Evolutionary conservation across 2,113 vertebrate genomes (phyloP), one percentile per base, ranked within the genome.

Genomic region (Lynx canadensis): DNA sequence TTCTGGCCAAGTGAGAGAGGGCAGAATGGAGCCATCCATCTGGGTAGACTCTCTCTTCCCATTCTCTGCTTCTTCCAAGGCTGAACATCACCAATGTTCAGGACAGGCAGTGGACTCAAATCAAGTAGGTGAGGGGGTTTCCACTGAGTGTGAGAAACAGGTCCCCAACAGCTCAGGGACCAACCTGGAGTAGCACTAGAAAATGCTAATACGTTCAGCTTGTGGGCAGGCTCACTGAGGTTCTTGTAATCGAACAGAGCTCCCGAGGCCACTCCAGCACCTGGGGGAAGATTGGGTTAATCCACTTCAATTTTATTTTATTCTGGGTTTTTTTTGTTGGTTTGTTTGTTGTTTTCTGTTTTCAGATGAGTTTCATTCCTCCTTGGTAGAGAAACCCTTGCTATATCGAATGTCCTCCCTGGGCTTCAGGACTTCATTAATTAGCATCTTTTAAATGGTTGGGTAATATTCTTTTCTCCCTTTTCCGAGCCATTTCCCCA

Each of bases 361-460:
- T 98, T 95, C 97, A 0, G 1, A 97, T 94, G 78, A 97, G 87
- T 97, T 97, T 94, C 95, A 94, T 97, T 98, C 97, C 97, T 98
- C 91, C 87, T 97, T 98, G 27, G 95, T 83, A 97, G 97, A 96
- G 94, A 97, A 98, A 97, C 97, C 48, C 94, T 97, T 88, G 79
- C 98, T 98, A 91, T 55, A 52, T 98, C 85, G 97, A 98, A 98
- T 94, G 98, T 98, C 98, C 98, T 98, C 98, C 97, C 76, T 99
- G 98, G 98, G 98, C 98, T 98, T 98, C 98, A 96, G 94, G 99
- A 98, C 97, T 98, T 98, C 99, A 99, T 99, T 99, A 99, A 99
- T 99, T 99, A 99, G 98, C 98, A 99, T 99, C 98, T 98, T 98
- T 98, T 98, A 99, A 99, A 99, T 98, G 98, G 96, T 97, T 98